phyloP scores from a whole-genome alignment of 2,888 invertebrate genomes.

The Clanis bilineata region DNA sequence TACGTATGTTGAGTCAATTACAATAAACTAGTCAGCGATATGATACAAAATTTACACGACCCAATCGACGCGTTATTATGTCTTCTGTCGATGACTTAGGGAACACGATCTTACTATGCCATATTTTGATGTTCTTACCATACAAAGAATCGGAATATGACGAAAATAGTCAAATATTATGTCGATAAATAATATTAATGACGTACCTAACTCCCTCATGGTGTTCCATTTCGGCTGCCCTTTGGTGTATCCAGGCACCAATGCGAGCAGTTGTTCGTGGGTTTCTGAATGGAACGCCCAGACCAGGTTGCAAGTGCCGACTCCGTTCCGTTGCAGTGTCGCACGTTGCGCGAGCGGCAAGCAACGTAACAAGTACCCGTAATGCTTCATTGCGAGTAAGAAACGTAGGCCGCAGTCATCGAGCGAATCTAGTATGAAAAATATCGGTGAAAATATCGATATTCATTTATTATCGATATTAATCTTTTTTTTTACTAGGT shows the following conservation, averaged over 20 bases:
- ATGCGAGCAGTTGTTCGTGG: constrained; percentile 94
- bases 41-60: no score
- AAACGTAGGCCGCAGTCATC: constrained; percentile 99
- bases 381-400: constrained; percentile 98
- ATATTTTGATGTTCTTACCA: no score
- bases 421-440: constrained; percentile 84
- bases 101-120: no score
- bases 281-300: constrained; percentile 99
- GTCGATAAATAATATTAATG: neutral
- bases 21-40: no score
- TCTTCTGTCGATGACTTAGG: no score
- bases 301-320: constrained; percentile 94
- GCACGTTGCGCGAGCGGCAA: constrained; percentile 94
- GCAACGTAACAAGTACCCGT: constrained; percentile 96
- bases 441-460: neutral
- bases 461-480: neutral
- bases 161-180: neutral
- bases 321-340: constrained; percentile 92
- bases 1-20: no score
- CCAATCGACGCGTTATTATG: no score
- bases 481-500: no score
- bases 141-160: neutral
- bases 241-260: constrained; percentile 94
- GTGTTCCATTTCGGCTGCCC: constrained; percentile 94
- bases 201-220: constrained; percentile 90